Conservation (phyloP, 2,797 vertebrate species). For the Pangasius djambal region DNA sequence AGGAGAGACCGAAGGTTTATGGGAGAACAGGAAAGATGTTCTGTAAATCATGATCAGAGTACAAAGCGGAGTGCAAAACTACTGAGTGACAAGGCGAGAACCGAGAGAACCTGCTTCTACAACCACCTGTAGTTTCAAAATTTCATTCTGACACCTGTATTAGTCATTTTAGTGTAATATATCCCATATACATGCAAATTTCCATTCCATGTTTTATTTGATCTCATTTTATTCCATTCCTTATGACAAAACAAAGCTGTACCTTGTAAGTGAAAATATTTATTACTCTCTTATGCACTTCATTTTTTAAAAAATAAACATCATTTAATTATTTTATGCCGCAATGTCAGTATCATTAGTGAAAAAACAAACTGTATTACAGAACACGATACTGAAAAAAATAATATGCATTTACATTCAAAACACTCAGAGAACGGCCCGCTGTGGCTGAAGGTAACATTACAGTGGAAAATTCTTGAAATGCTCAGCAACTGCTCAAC, state of each 20-base stretch:
- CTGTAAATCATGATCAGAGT: not conserved
- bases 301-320: not conserved
- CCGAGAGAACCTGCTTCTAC: not conserved
- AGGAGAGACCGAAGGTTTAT: not conserved
- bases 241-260: not conserved
- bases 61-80: not conserved
- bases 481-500: conserved; percentile 50
- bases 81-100: not conserved
- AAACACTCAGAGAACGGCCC: not conserved
- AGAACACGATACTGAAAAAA: not conserved
- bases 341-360: not conserved
- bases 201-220: not conserved
- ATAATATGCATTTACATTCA: not conserved
- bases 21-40: not conserved
- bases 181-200: not conserved
- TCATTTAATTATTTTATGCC: not conserved
- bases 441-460: not conserved
- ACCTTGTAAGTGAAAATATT: not conserved
- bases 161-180: not conserved
- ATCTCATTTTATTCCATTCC: not conserved
- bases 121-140: not conserved
- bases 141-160: not conserved
- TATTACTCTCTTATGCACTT: conserved; percentile 7
- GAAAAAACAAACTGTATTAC: not conserved
- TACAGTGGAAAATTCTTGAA: not conserved